A percentile compares a stretch with the other conserved stretches of the same genome.
Conservation (phyloP, 53 echinoderm and acorn worm genomes). For the Paracentrotus lividus region DNA sequence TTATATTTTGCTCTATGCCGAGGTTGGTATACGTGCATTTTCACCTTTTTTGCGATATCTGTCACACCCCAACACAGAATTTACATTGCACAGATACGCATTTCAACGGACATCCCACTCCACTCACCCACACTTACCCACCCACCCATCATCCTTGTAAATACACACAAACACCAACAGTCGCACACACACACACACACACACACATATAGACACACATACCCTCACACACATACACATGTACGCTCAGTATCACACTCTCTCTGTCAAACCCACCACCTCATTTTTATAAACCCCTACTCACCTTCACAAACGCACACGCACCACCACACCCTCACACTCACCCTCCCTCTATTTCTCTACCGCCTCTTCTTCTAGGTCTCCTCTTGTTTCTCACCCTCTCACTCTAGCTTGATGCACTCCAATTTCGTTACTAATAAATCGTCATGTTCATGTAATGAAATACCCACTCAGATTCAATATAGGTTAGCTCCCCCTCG, state of each 20-base stretch:
- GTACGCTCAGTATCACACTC: not conserved
- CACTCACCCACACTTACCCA: no score
- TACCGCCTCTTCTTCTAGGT: not conserved
- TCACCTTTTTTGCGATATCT: no score
- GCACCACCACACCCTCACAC: not conserved
- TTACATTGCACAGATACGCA: no score
- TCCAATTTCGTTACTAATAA: not conserved
- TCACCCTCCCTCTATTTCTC: not conserved
- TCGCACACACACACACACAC: not conserved
- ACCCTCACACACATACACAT: not conserved
- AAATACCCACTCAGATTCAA: not conserved
- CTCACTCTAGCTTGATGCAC: not conserved
- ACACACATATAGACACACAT: not conserved
- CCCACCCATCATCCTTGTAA: no score
- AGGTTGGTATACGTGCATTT: no score
- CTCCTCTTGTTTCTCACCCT: not conserved
- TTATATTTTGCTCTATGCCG: no score
- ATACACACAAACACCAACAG: no score
- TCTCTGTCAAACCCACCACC: not conserved
- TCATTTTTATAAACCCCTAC: not conserved
- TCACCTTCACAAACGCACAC: not conserved
- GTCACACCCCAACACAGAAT: no score
- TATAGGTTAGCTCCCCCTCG: not conserved
- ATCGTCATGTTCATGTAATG: constrained; percentile 29
- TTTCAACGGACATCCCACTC: no score